These are phyloP conservation scores for Squalus acanthias DNA, from an alignment of 2,797 vertebrate genomes.

Conservation along the genomic window DNA sequence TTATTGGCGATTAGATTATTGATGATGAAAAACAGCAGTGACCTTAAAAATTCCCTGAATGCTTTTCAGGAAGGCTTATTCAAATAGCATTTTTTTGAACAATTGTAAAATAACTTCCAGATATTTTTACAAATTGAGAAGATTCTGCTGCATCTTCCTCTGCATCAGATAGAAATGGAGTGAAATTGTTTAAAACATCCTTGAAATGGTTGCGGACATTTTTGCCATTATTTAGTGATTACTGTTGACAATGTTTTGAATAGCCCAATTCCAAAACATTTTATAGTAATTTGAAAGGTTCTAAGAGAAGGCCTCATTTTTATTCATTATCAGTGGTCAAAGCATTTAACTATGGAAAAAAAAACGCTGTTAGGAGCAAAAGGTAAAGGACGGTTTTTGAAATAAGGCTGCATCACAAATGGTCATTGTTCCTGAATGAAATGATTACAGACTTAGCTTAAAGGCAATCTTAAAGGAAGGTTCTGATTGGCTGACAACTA, in stretches of 20 bases:
- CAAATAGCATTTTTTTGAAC: not conserved
- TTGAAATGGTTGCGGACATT: not conserved
- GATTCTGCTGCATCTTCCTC: not conserved
- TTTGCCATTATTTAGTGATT: not conserved
- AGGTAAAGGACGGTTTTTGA: not conserved
- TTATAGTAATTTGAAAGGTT: not conserved
- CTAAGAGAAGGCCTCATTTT: not conserved
- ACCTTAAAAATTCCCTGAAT: not conserved
- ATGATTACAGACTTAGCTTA: not conserved
- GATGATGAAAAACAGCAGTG: not conserved
- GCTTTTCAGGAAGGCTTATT: not conserved
- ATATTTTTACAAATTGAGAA: not conserved
- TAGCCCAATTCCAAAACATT: not conserved
- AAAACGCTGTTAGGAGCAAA: not conserved
- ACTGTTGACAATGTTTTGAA: not conserved
- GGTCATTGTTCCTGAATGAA: not conserved
- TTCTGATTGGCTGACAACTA: conserved; percentile 20
- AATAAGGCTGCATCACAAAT: not conserved
- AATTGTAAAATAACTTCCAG: not conserved
- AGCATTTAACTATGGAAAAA: not conserved
- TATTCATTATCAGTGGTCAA: not conserved
- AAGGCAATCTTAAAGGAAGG: not conserved
- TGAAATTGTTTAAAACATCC: not conserved
- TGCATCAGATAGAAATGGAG: not conserved
- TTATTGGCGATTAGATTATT: not conserved